Evolutionary conservation across 1,140 invertebrate species (phyloP).

Genomic region (Sinella curviseta): DNA sequence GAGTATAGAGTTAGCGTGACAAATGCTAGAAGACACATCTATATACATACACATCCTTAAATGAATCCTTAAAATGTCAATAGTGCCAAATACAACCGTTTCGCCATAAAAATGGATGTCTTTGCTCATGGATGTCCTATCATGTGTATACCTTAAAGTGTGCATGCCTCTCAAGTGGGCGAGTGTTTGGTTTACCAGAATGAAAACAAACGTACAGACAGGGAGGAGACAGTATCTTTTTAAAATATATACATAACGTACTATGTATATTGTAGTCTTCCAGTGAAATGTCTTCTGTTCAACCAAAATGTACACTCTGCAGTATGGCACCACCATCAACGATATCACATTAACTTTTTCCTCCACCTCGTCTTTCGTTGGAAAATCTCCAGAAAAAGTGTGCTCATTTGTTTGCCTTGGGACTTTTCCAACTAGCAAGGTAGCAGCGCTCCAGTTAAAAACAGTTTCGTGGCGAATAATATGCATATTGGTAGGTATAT

Average conservation of each 20-base stretch:
- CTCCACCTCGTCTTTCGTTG: neutral
- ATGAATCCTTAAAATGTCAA: neutral
- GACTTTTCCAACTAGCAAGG: neutral
- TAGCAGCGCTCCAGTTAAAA: neutral
- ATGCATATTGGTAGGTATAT: too few species aligned
- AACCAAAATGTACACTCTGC: neutral
- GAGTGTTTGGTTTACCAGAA: too few species aligned
- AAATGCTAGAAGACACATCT: too few species aligned
- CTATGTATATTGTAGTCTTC: too few species aligned
- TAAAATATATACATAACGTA: too few species aligned
- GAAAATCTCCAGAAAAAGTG: slow-evolving; percentile 12
- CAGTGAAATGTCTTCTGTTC: neutral
- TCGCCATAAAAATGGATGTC: neutral
- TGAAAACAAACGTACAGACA: too few species aligned
- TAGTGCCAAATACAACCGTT: neutral
- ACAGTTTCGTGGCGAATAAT: too few species aligned
- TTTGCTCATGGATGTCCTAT: too few species aligned
- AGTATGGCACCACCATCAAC: neutral
- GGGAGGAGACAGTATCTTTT: too few species aligned
- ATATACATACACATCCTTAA: neutral
- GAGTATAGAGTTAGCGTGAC: too few species aligned
- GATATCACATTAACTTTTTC: neutral
- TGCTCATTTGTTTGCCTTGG: slow-evolving; percentile 22
- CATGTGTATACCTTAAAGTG: too few species aligned
- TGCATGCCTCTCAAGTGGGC: too few species aligned